Conservation (phyloP, 2,888 invertebrate genomes). For the Steinernema scapterisci region DNA sequence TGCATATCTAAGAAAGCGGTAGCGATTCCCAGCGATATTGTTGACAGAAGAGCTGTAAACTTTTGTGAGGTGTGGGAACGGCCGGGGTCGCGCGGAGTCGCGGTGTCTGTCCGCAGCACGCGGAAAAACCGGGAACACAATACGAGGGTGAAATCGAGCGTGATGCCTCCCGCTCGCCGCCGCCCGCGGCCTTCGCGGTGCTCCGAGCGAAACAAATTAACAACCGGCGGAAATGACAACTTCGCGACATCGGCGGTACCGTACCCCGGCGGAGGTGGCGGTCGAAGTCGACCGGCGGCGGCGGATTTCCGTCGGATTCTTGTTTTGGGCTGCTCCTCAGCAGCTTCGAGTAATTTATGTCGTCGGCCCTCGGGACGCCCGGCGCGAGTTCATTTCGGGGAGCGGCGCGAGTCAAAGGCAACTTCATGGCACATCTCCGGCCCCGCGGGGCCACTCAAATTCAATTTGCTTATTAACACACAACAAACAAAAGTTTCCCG, state of each 20-base stretch:
- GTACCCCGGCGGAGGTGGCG: neutral
- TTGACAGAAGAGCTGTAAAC: constrained; percentile 13
- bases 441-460: neutral
- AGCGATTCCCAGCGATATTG: neutral
- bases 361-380: neutral
- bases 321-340: neutral
- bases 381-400: neutral
- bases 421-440: neutral
- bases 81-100: neutral
- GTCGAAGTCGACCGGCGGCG: neutral
- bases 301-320: neutral
- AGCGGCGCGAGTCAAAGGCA: constrained; percentile 12
- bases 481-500: neutral
- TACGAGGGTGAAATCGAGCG: constrained; percentile 27
- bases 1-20: neutral
- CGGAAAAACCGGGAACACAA: constrained; percentile 21
- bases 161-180: neutral
- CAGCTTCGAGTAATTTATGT: neutral
- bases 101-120: neutral
- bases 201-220: constrained; percentile 30
- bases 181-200: constrained; percentile 20
- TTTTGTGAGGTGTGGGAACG: neutral
- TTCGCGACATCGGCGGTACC: constrained; percentile 16
- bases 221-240: constrained; percentile 24
- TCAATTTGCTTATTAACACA: constrained; percentile 32